These are phyloP conservation scores for Oreotrochilus melanogaster DNA, from an alignment of 2,113 vertebrate genomes.

Conservation along the genomic window DNA sequence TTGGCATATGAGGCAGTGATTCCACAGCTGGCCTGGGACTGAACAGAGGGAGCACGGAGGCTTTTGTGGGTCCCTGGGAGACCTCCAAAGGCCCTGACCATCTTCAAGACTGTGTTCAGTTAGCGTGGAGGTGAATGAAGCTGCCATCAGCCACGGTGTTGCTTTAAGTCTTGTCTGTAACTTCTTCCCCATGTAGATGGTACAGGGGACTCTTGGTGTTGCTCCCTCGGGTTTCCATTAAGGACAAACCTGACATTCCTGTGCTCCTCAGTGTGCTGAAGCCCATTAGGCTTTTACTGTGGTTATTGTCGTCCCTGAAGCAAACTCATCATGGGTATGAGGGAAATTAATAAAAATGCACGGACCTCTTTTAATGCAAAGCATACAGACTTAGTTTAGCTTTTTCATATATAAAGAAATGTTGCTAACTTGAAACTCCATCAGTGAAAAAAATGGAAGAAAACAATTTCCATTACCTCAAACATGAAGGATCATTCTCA, in stretches of 20 bases:
- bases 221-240: background rate
- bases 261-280: fast-evolving
- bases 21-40: background rate
- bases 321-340: background rate
- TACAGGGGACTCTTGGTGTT: background rate
- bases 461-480: background rate
- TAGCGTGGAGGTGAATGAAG: background rate
- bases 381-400: background rate
- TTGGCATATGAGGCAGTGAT: background rate
- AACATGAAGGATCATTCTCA: background rate
- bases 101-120: background rate
- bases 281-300: background rate
- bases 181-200: background rate
- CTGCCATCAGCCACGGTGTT: background rate
- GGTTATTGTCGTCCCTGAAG: background rate
- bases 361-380: background rate
- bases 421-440: background rate
- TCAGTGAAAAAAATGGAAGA: background rate
- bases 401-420: background rate
- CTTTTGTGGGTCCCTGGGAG: fast-evolving
- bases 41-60: background rate
- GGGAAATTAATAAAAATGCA: background rate
- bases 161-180: background rate
- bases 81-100: background rate
- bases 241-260: background rate